Base-by-base conservation (phyloP, 2,888 invertebrate species). In the Chromoteleia sp. region DNA sequence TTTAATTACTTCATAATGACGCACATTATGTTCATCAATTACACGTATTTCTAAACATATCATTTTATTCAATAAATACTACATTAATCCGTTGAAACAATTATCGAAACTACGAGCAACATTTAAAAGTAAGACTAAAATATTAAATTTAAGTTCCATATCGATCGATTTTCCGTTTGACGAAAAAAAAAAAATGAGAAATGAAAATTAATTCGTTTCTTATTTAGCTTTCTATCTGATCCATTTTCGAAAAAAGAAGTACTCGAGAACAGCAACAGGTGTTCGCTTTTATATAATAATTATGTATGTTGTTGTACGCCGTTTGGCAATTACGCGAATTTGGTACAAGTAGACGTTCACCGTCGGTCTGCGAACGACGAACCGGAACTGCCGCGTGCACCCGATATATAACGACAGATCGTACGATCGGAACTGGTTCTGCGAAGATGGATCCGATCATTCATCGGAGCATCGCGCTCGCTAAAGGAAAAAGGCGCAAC, bases 401-500 rank as follows among this genome's bases (percentile, higher is more conserved):
- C 43, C 50, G 14, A 56, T 56, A 33, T 36, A 43, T 61, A 79
- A 58, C 67, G 59, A 65, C 58, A 61, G 59, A 43, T 45, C 43
- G 50, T 67, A 63, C 48, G 67, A 59, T 68, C 61, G 68, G 68
- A 68, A 74, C 80, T 74, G 80, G 80, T 80, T 80, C 48, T 63
- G 63, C 50, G 3, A 68, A 80, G 63, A 79, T 61, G 67, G 58
- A 25, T 39, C 54, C 12, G 39, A 68, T 63, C 61, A 45, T 52
- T 68, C 56, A 39, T 43, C 56, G 56, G 41, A 36, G 48, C 68
- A 30, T 54, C 56, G 29, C 10, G 45, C 29, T 73, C 21, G 15
- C 25, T 21, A 8, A 48, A 74, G 61, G 48, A 74, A 74, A 79
- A 68, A 74, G 48, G 36, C 21, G 33, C 5, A 8, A 41, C 39